phyloP scores from a whole-genome alignment of 2,888 invertebrate species.

The Acleris emargana region DNA sequence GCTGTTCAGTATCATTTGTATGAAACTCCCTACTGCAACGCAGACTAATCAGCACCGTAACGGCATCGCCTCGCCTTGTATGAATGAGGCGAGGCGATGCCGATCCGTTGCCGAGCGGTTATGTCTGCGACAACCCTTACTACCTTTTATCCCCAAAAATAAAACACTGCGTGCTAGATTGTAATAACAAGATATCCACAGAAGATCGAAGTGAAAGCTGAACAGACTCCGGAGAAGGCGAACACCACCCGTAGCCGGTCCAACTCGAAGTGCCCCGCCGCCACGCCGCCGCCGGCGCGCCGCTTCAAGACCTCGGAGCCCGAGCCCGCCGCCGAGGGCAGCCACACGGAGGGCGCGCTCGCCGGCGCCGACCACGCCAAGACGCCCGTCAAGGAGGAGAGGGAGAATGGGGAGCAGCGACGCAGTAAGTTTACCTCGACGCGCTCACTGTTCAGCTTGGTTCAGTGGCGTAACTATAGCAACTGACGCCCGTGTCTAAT shows the following conservation, averaged over 20 bases:
- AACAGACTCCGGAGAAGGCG: slow-evolving; percentile 73
- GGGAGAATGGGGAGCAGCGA: slow-evolving; percentile 63
- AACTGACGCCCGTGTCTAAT: too few species aligned
- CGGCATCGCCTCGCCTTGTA: too few species aligned
- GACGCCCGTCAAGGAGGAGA: slow-evolving; percentile 60
- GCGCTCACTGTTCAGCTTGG: too few species aligned
- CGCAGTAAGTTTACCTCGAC: slow-evolving; percentile 53
- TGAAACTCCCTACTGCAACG: too few species aligned
- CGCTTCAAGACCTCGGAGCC: slow-evolving; percentile 69
- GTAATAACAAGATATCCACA: slow-evolving; percentile 41
- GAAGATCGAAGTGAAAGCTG: slow-evolving; percentile 79
- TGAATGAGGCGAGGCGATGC: too few species aligned
- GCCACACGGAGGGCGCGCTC: slow-evolving; percentile 67
- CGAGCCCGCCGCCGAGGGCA: slow-evolving; percentile 68
- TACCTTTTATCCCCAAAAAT: too few species aligned
- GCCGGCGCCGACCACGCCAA: slow-evolving; percentile 53
- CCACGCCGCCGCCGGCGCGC: slow-evolving; percentile 62
- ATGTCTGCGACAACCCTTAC: too few species aligned
- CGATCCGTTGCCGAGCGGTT: too few species aligned
- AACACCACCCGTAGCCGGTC: slow-evolving; percentile 60
- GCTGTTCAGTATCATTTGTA: too few species aligned
- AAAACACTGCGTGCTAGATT: too few species aligned
- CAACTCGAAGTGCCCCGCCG: slow-evolving; percentile 62
- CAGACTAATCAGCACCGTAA: too few species aligned
- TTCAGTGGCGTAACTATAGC: too few species aligned